These are phyloP conservation scores for Oplegnathus fasciatus DNA, from an alignment of 2,113 vertebrate genomes.

Conservation along the genomic window DNA sequence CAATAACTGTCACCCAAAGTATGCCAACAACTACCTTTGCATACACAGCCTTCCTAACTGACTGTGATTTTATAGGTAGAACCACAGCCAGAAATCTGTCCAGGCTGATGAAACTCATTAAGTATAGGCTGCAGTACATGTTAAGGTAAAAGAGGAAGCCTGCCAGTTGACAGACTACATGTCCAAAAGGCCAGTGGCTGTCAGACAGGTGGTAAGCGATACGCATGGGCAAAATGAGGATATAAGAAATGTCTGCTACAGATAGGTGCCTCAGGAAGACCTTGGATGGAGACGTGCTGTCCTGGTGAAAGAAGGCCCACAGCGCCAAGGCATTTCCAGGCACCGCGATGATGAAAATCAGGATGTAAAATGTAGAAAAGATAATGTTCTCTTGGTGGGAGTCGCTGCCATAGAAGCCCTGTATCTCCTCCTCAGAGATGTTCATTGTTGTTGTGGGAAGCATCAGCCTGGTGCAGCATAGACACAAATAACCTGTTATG, in stretches of 20 bases:
- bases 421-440: slow-evolving; percentile 31
- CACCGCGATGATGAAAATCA: slow-evolving; percentile 79
- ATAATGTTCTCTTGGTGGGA: slow-evolving; percentile 70
- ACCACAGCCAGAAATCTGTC: slow-evolving; percentile 81
- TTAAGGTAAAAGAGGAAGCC: slow-evolving; percentile 85
- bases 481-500: slow-evolving; percentile 29
- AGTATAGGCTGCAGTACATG: slow-evolving; percentile 85
- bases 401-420: slow-evolving; percentile 18
- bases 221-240: slow-evolving; percentile 82
- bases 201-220: slow-evolving; percentile 79
- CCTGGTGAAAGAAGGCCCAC: slow-evolving; percentile 77
- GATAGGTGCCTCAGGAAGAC: slow-evolving; percentile 81
- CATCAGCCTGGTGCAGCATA: slow-evolving; percentile 48
- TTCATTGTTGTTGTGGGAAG: slow-evolving; percentile 60
- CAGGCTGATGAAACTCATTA: slow-evolving; percentile 83
- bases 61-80: slow-evolving; percentile 69
- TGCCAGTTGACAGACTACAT: slow-evolving; percentile 73
- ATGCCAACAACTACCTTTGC: slow-evolving; percentile 68
- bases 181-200: slow-evolving; percentile 79
- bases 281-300: slow-evolving; percentile 59
- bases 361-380: slow-evolving; percentile 76
- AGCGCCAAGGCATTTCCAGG: slow-evolving; percentile 81
- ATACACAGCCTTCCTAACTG: slow-evolving; percentile 67
- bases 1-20: slow-evolving; percentile 74
- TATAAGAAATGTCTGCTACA: slow-evolving; percentile 81